A percentile compares a stretch with the other conserved stretches of the same genome.
Conservation (phyloP, 2,113 vertebrate species). For the Phasianus colchicus region DNA sequence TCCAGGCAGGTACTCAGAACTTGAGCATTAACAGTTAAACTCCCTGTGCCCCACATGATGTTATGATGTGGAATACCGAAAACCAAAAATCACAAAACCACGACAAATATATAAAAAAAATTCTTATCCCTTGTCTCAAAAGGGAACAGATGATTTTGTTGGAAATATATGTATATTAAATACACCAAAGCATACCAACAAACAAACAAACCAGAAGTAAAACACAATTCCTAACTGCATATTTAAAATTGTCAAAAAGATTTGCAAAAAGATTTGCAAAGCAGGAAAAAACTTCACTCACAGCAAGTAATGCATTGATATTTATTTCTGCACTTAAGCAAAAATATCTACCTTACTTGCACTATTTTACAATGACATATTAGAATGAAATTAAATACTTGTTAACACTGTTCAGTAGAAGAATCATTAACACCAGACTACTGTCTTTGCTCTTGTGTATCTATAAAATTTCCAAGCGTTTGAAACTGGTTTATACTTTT, state of each 20-base stretch:
- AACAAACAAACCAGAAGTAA: neutral
- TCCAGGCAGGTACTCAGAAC: too few relatives aligned
- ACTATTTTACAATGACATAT: neutral
- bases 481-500: neutral
- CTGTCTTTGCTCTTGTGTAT: neutral
- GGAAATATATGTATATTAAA: neutral
- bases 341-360: neutral
- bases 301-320: neutral
- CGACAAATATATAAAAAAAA: neutral
- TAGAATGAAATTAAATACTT: neutral
- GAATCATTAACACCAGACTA: neutral
- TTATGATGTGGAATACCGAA: too few relatives aligned
- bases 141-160: neutral
- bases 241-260: neutral
- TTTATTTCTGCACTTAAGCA: neutral
- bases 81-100: too few relatives aligned
- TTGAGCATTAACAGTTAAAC: too few relatives aligned
- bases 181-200: rapidly evolving
- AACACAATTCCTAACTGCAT: rapidly evolving
- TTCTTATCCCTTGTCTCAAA: neutral
- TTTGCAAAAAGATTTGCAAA: neutral
- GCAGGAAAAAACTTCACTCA: neutral
- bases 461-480: neutral
- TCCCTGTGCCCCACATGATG: too few relatives aligned
- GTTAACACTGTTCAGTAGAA: neutral